Base-by-base conservation (phyloP, 2,888 invertebrate genomes). In the Megalurothrips usitatus region DNA sequence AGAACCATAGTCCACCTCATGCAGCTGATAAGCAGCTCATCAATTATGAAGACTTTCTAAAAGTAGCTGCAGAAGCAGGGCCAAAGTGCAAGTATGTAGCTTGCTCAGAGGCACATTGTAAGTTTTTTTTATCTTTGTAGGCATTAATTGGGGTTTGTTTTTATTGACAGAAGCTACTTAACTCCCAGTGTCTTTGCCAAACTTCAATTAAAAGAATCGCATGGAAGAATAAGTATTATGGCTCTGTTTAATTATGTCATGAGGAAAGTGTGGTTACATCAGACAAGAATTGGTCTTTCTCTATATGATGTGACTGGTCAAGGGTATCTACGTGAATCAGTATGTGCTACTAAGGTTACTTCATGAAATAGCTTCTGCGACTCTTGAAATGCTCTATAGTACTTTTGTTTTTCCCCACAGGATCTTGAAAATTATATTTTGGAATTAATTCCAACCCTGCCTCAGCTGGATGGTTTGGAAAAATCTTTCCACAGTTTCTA, bases 401-500 rank as follows among this genome's bases (percentile, higher is more conserved):
- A 34, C 48, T 43, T 17, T 79, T 4, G 12, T 79, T 80, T 43
- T 79, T 85, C 86, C 82, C 88, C 88, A 0, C 88, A 96, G 94
- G 97, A 98, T 86, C 88, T 99, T 84, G 98, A 98, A 87, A 96
- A 95, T 87, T 99, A 98, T 86, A 97, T 98, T 84, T 91, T 94
- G 23, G 98, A 98, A 86, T 89, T 98, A 81, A 94, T 98, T 81
- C 98, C 98, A 0, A 96, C 97, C 0, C 88, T 98, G 68, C 94
- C 95, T 0, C 97, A 97, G 81, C 88, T 98, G 6, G 94, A 96
- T 86, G 95, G 96, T 0, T 88, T 98, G 81, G 96, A 97, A 87
- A 94, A 95, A 58, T 96, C 97, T 0, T 98, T 98, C 88, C 96
- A 96, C 85, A 95, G 94, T 17, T 98, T 98, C 89, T 99, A 98